Conservation (phyloP, 2,888 invertebrate species). For the Eilema depressum region DNA sequence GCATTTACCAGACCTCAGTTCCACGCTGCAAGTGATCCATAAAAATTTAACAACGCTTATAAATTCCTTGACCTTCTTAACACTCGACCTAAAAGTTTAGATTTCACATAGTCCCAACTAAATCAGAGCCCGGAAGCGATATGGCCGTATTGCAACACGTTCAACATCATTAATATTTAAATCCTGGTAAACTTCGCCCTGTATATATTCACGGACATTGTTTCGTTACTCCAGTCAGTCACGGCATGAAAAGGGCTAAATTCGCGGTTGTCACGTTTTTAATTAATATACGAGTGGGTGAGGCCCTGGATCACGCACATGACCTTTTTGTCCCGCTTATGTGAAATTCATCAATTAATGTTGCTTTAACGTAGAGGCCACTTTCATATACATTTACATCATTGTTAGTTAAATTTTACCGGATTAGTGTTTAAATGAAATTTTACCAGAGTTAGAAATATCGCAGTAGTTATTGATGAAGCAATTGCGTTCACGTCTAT, state of each 20-base stretch:
- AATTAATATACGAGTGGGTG: conserved; percentile 80
- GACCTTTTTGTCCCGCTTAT: conserved; percentile 59
- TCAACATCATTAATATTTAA: conserved; percentile 60
- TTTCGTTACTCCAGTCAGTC: conserved; percentile 59
- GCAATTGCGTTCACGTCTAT: neutral
- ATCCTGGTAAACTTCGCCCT: conserved; percentile 53
- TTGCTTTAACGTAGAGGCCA: conserved; percentile 52
- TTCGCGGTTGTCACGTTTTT: conserved; percentile 82
- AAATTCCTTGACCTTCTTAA: neutral
- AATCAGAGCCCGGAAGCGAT: conserved; percentile 7
- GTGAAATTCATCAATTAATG: conserved; percentile 76
- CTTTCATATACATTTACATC: conserved; percentile 54
- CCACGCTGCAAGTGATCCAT: neutral
- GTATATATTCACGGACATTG: conserved; percentile 52
- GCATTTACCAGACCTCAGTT: no score
- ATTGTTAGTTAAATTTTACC: conserved; percentile 34
- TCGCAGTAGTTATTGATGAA: neutral
- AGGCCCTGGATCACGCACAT: conserved; percentile 65
- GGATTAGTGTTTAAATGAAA: conserved; percentile 17
- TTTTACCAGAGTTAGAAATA: conserved; percentile 7
- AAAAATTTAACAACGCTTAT: neutral
- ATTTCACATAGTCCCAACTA: neutral
- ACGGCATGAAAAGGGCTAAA: conserved; percentile 74
- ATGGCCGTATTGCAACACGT: conserved; percentile 26
- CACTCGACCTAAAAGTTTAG: neutral